Conservation (phyloP, 1,140 invertebrate genomes). For the Bradysia coprophila region DNA sequence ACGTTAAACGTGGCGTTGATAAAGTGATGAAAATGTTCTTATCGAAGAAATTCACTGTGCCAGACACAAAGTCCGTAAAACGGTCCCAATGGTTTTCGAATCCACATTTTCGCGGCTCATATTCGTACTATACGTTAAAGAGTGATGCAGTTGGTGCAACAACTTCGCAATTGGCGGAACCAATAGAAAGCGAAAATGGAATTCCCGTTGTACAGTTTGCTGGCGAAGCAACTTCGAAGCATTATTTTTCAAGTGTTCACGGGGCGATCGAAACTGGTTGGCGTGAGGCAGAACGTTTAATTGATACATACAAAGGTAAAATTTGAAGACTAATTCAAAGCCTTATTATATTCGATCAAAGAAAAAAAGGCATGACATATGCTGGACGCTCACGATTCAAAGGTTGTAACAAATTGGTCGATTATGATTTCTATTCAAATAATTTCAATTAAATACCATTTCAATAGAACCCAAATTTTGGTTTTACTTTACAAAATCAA, state of each 20-base stretch:
- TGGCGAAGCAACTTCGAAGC: conserved; percentile 47
- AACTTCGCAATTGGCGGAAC: conserved; percentile 30
- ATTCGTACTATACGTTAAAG: conserved; percentile 41
- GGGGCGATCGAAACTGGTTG: conserved; percentile 61
- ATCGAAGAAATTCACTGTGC: too few relatives aligned
- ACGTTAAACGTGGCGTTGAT: conserved; percentile 16
- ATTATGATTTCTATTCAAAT: too few relatives aligned
- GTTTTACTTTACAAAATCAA: too few relatives aligned
- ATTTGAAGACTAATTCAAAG: too few relatives aligned
- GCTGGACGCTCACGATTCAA: too few relatives aligned
- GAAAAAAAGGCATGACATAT: too few relatives aligned
- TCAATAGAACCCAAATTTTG: too few relatives aligned
- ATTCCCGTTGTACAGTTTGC: conserved; percentile 43
- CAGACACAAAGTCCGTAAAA: too few relatives aligned
- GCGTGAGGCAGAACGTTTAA: conserved; percentile 44
- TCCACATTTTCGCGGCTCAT: conserved; percentile 44
- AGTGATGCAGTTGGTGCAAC: conserved; percentile 29
- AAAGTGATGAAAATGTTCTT: conserved; percentile 23
- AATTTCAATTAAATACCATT: too few relatives aligned
- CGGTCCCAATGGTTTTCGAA: conserved; percentile 55
- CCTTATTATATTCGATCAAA: too few relatives aligned
- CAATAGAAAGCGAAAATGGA: conserved; percentile 26
- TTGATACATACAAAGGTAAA: background rate
- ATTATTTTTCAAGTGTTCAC: conserved; percentile 57
- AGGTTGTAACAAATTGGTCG: too few relatives aligned